These are phyloP conservation scores for Epinephelus awoara DNA, from an alignment of 2,797 vertebrate genomes.

Conservation along the genomic window DNA sequence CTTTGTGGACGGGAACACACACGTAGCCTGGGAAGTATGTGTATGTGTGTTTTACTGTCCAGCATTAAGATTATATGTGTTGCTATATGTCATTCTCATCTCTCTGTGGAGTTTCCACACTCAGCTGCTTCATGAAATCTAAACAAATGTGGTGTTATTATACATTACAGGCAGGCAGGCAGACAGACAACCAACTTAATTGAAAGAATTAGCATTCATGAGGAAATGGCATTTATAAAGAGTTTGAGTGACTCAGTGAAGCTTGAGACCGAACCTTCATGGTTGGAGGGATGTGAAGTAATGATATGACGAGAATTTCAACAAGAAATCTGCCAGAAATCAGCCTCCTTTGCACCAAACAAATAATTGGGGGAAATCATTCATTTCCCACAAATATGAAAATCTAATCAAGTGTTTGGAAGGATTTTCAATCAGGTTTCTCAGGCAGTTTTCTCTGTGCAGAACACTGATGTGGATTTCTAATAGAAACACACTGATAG, in stretches of 20 bases:
- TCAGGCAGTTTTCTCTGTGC: background rate
- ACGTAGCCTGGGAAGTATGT: background rate
- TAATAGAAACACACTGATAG: background rate
- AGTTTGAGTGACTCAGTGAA: constrained; percentile 27
- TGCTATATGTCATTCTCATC: background rate
- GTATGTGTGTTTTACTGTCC: constrained; percentile 1
- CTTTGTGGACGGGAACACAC: constrained; percentile 17
- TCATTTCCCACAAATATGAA: constrained; percentile 15
- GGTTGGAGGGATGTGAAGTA: constrained; percentile 20
- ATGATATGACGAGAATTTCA: constrained; percentile 36
- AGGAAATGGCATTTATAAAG: constrained; percentile 22
- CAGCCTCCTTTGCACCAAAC: constrained; percentile 10
- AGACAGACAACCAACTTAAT: background rate
- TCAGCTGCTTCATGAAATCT: background rate
- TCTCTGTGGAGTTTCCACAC: constrained; percentile 1
- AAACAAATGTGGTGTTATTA: constrained; percentile 26
- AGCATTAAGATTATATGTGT: background rate
- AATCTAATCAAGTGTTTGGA: constrained; percentile 25
- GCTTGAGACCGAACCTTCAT: constrained; percentile 32
- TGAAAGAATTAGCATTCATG: constrained; percentile 31
- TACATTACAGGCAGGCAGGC: constrained; percentile 16
- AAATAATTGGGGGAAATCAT: background rate
- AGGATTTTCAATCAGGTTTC: too few species aligned
- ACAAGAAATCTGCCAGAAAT: constrained; percentile 13
- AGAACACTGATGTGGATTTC: background rate